These are phyloP conservation scores for Carcharodon carcharias DNA, from an alignment of 2,797 vertebrate species.

Conservation along the genomic window DNA sequence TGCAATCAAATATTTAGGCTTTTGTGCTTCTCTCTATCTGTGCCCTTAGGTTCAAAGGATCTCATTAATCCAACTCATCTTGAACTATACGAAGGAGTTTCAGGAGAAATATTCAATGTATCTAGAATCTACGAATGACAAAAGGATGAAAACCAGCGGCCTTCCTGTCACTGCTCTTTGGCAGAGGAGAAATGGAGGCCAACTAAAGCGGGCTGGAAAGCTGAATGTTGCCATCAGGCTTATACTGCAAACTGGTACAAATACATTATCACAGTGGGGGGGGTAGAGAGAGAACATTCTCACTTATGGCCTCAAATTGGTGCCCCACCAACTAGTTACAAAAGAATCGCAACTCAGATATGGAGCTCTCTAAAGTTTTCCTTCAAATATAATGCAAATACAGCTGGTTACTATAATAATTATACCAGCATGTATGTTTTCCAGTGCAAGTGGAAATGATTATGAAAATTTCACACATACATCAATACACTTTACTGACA, in stretches of 20 bases:
- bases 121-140: conserved; percentile 23
- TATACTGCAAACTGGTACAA: background rate
- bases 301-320: background rate
- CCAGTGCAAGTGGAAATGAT: background rate
- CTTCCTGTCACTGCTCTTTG: background rate
- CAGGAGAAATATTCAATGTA: conserved; percentile 39
- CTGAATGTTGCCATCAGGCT: background rate
- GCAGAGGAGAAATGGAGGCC: background rate
- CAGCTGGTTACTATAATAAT: background rate
- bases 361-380: background rate
- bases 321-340: background rate
- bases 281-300: background rate
- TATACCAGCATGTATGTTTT: background rate
- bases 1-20: conserved; percentile 5
- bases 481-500: background rate
- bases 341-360: background rate
- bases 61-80: conserved; percentile 63
- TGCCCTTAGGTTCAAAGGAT: conserved; percentile 60
- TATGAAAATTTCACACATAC: background rate
- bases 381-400: background rate
- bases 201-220: background rate
- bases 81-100: conserved; percentile 45
- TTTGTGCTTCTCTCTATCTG: conserved; percentile 46
- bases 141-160: conserved; percentile 8
- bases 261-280: background rate